Base-by-base conservation (phyloP, 2,888 invertebrate genomes). In the Diaperis boleti region DNA sequence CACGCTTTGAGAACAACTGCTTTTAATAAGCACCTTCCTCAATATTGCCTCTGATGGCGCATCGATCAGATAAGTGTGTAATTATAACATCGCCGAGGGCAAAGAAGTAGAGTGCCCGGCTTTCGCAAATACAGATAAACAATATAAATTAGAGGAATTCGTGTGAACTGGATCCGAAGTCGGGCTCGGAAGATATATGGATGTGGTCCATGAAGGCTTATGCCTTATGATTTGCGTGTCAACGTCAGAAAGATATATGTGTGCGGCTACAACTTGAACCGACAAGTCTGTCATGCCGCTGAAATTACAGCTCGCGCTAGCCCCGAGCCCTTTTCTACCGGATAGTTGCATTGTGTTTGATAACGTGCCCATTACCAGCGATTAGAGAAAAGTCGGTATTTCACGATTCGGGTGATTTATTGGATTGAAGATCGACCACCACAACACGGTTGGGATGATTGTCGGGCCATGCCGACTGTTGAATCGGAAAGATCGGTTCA, bases 11-110 rank as follows among this genome's bases (percentile, higher is more conserved):
- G 68, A 73, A 69, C 71, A 71, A 75, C 73, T 71, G 74, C 73
- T 76, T 76, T 76, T 80, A 80, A 80, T 79, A 77, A 78, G 76
- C 74, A 78, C 79, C 78, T 79, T 78, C 75, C 70, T 70, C 72
- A 69, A 69, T 71, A 73, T 70, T 71, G 75, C 67, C 68, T 65
- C 72, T 68, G 73, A 73, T 73, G 72, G 74, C 75, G 69, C 74
- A 76, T 76, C 72, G 76, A 76, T 76, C 74, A 72, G 74, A 74
- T 75, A 72, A 70, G 67, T 66, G 57, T 73, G 69, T 72, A 74
- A 74, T 74, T 74, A 74, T 70, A 72, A 72, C 65, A 69, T 71
- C 59, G 70, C 70, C 66, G 37, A 52, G 33, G 59, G 59, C 54
- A 39, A 20, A 20, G 35, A 6, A 45, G 14, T 29, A 22, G 57